phyloP scores from a whole-genome alignment of 53 echinoderm and acorn worm genomes.

The Holothuria leucospilota region DNA sequence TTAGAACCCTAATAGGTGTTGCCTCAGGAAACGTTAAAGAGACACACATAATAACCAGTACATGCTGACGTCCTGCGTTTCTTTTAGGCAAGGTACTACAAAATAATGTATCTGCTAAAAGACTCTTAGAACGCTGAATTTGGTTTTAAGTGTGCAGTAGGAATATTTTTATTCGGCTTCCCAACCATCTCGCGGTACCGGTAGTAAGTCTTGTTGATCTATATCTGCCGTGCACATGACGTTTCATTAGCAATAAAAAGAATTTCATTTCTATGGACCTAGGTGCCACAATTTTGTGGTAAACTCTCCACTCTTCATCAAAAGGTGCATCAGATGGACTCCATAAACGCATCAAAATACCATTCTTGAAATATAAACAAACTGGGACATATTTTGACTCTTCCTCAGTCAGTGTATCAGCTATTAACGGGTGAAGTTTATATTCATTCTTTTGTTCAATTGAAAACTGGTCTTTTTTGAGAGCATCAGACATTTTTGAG shows the following conservation, averaged over 20 bases:
- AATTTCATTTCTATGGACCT: slow-evolving; percentile 49
- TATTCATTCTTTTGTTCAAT: slow-evolving; percentile 50
- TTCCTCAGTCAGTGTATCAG: too few relatives aligned
- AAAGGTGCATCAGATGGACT: slow-evolving; percentile 53
- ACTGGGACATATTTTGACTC: slow-evolving; percentile 24
- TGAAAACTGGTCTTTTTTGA: background rate
- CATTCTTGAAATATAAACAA: slow-evolving; percentile 41
- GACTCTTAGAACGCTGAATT: too few relatives aligned
- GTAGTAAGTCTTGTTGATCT: slow-evolving; percentile 54
- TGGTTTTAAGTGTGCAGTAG: slow-evolving; percentile 43
- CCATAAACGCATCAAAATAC: slow-evolving; percentile 64
- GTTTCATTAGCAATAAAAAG: slow-evolving; percentile 60
- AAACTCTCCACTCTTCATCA: slow-evolving; percentile 64
- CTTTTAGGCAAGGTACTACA: too few relatives aligned
- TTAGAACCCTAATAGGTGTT: background rate
- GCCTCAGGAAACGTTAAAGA: too few relatives aligned
- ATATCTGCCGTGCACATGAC: slow-evolving; percentile 61
- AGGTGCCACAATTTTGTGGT: slow-evolving; percentile 59
- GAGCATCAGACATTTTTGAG: background rate
- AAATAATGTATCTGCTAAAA: too few relatives aligned
- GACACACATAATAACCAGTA: too few relatives aligned
- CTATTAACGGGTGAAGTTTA: background rate
- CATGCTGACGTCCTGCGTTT: too few relatives aligned
- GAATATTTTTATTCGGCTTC: slow-evolving; percentile 57
- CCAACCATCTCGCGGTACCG: slow-evolving; percentile 67